Evolutionary conservation across 2,888 invertebrate species (phyloP).

Genomic region (Trichopoda pennipes): DNA sequence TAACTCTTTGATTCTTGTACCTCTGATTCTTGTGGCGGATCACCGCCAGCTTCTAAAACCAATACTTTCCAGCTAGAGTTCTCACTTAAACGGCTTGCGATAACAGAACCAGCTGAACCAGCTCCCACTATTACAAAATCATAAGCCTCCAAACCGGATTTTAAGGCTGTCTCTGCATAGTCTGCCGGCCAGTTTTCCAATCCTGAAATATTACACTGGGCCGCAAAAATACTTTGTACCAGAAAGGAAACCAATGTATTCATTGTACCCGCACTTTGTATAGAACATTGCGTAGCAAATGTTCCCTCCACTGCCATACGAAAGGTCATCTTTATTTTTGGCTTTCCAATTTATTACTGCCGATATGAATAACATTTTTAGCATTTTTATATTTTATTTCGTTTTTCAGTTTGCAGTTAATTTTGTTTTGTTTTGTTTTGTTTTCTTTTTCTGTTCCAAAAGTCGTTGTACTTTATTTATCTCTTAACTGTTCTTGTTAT

Average conservation of each 20-base stretch:
- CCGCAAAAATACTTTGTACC: constrained; percentile 82
- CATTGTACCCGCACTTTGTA: constrained; percentile 70
- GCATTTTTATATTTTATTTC: neutral
- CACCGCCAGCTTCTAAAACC: constrained; percentile 82
- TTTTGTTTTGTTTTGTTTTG: neutral
- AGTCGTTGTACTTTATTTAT: neutral
- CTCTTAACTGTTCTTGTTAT: neutral
- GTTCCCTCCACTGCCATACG: neutral
- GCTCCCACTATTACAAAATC: constrained; percentile 81
- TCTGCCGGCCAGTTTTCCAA: constrained; percentile 83
- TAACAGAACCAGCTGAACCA: constrained; percentile 81
- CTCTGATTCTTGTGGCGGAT: constrained; percentile 81
- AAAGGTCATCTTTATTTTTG: neutral
- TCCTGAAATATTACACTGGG: constrained; percentile 82
- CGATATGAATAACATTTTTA: neutral
- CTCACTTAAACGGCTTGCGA: constrained; percentile 82
- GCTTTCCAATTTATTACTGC: neutral
- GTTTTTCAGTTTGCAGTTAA: neutral
- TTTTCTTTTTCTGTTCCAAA: neutral
- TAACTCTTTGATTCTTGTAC: constrained; percentile 63
- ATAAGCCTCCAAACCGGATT: constrained; percentile 64
- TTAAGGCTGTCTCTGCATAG: constrained; percentile 56
- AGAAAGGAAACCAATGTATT: constrained; percentile 82
- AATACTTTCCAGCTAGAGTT: constrained; percentile 81
- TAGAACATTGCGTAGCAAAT: constrained; percentile 65